Percentiles rank a stretch among this genome's conserved stretches.
Conservation (phyloP, 1,140 invertebrate genomes). For the Nymphalis io region DNA sequence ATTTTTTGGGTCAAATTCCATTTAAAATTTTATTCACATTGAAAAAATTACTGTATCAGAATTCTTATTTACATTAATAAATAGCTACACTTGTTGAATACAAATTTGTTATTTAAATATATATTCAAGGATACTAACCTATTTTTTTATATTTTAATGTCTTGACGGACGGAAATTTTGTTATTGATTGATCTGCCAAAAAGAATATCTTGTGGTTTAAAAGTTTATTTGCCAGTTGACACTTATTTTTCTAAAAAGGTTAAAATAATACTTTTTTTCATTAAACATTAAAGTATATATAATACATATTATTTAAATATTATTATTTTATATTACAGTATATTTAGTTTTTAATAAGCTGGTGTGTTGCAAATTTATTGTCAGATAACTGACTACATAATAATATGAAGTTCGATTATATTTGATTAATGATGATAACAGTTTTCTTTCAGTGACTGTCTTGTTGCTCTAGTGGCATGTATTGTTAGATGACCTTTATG, state of each 20-base stretch:
- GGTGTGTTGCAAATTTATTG: too few relatives aligned
- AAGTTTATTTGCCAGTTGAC: slow-evolving; percentile 21
- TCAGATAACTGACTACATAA: too few relatives aligned
- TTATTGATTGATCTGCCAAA: slow-evolving; percentile 35
- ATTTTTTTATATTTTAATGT: slow-evolving; percentile 35
- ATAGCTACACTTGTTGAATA: too few relatives aligned
- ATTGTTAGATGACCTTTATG: too few relatives aligned
- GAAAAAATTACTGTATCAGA: neutral
- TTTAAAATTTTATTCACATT: neutral
- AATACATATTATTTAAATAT: too few relatives aligned
- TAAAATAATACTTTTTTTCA: neutral
- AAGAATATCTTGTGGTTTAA: slow-evolving; percentile 34
- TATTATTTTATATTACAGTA: too few relatives aligned
- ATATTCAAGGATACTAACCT: slow-evolving; percentile 30
- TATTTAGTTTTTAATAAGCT: too few relatives aligned
- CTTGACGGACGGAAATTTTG: slow-evolving; percentile 39
- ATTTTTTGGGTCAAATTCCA: slow-evolving; percentile 39
- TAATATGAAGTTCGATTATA: too few relatives aligned
- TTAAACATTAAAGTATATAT: too few relatives aligned
- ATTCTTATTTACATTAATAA: neutral
- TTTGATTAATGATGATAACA: too few relatives aligned
- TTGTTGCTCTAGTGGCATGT: too few relatives aligned
- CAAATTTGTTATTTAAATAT: neutral
- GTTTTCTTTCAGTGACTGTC: too few relatives aligned
- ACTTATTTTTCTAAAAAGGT: slow-evolving; percentile 4